Evolutionary conservation across 2,888 invertebrate species (phyloP).

Genomic region (Theretra japonica): DNA sequence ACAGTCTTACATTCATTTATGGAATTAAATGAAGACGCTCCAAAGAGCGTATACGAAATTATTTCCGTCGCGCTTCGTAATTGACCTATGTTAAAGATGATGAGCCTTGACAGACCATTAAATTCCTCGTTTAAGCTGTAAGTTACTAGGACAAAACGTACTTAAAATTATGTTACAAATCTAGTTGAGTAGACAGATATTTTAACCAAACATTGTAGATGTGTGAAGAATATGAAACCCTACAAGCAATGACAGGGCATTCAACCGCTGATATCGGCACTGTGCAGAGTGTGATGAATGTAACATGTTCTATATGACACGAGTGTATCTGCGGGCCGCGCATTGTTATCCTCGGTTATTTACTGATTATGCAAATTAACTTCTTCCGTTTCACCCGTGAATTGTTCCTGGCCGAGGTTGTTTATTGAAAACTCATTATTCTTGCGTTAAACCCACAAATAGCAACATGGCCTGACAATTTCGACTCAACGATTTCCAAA

Average conservation of each 20-base stretch:
- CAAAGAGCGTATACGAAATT: conserved; percentile 22
- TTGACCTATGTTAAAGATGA: conserved; percentile 24
- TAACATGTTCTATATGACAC: conserved; percentile 52
- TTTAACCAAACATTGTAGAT: background rate
- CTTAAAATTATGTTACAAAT: background rate
- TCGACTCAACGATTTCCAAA: conserved; percentile 19
- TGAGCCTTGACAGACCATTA: background rate
- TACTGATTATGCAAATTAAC: conserved; percentile 75
- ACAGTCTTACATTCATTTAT: conserved; percentile 27
- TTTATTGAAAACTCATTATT: conserved; percentile 30
- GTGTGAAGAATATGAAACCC: conserved; percentile 6
- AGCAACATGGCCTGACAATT: background rate
- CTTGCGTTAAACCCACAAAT: background rate
- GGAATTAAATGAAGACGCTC: conserved; percentile 21
- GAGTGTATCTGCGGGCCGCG: conserved; percentile 57
- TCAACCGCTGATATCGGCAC: conserved; percentile 74
- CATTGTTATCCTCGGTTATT: conserved; percentile 73
- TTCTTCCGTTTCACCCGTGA: conserved; percentile 54
- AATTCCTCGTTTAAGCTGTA: background rate
- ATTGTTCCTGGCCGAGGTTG: conserved; percentile 35
- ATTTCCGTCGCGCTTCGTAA: conserved; percentile 29
- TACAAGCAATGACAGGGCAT: conserved; percentile 74
- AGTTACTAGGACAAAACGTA: no score
- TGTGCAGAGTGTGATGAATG: conserved; percentile 49
- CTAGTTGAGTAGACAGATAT: background rate